Base-by-base conservation (phyloP, 2,113 vertebrate genomes). In the Glaucomys volans region DNA sequence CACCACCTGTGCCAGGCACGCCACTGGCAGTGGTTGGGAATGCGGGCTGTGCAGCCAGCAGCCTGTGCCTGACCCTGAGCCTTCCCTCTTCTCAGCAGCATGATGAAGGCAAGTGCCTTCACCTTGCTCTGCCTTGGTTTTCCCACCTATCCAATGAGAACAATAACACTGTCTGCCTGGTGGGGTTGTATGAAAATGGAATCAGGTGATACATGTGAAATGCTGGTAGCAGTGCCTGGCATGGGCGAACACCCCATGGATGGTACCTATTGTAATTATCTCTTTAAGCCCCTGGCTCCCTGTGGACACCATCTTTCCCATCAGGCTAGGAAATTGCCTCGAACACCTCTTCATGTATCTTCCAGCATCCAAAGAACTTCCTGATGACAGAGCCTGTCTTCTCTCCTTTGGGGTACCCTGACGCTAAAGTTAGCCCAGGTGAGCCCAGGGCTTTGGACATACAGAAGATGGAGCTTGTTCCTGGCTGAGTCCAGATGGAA, bases 241-340 rank as follows among this genome's bases (percentile, higher is more conserved):
- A 17, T 2, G 0, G 18, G 5, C 1, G 4, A 35, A 5, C 35
- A 5, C 18, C 35, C 50, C 32, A 10, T 50, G 10, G 13, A n/a
- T 28, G 72, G 4, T 64, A 50, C 17, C 57, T 67, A 0, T 52
- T 37, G 13, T 66, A 20, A 3, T 20, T 8, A 42, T 52, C 59
- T 77, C 71, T 32, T 76, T 16, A 13, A 82, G 47, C 50, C 2
- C 28, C 22, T 77, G 22, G 16, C 47, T 18, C 8, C 44, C 8
- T 11, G 5, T 14, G 2, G 26, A 0, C 37, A 4, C 52, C 69
- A 4, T 26, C 30, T 44, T n/a, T 54, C 54, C 42, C 18, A 1
- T 2, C 5, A 44, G 52, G 32, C 62, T 54, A 52, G 18, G 40
- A 67, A 50, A 52, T 30, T 14, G n/a, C 35, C 42, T 2, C 11